phyloP scores from a whole-genome alignment of 2,113 vertebrate species.

The Chaetops frenatus region DNA sequence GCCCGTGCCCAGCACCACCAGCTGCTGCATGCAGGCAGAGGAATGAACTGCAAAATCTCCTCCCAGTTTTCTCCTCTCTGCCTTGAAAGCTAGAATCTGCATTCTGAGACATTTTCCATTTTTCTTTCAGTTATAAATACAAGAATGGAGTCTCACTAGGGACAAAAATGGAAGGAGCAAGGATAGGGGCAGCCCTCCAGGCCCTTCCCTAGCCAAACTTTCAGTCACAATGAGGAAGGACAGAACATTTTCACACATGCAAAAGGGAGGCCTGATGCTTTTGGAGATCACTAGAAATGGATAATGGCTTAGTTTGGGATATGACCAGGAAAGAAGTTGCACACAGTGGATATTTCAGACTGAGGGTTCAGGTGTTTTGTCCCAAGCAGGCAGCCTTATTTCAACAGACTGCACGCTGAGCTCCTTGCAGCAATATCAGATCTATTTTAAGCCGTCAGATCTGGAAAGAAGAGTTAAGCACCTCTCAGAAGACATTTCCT shows the following conservation, averaged over 20 bases:
- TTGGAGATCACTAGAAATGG: background rate
- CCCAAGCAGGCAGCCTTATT: background rate
- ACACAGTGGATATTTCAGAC: background rate
- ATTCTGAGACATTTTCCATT: background rate
- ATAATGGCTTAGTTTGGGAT: background rate
- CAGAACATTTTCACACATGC: background rate
- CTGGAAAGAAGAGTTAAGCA: background rate
- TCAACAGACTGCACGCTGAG: background rate
- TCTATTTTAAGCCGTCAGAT: background rate
- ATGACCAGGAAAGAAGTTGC: background rate
- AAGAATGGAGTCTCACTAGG: background rate
- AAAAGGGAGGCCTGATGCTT: background rate
- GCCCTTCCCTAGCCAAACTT: background rate
- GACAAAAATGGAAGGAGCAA: fast-evolving
- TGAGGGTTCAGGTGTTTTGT: background rate
- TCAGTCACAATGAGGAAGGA: background rate
- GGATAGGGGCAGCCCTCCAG: background rate
- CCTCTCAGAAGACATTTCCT: background rate
- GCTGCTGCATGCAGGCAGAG: background rate
- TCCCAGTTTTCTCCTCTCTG: background rate
- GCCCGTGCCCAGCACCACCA: background rate
- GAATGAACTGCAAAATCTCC: background rate
- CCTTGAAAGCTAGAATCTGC: background rate
- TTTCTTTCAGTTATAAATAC: background rate
- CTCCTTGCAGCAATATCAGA: background rate